phyloP scores from a whole-genome alignment of 2,888 invertebrate genomes.

The Neoascia interrupta region DNA sequence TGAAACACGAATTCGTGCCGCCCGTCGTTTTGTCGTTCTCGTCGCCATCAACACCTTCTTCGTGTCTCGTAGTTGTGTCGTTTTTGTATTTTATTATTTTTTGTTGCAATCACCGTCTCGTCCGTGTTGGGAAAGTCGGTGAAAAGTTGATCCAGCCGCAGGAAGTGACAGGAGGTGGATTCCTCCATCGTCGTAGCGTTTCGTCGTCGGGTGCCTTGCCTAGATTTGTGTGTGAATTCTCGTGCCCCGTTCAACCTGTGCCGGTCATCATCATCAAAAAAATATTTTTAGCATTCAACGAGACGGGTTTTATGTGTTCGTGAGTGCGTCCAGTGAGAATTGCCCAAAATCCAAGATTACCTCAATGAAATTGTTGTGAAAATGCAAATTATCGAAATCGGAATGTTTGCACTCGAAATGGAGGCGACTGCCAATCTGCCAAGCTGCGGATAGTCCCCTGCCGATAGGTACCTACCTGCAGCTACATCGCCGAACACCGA shows the following conservation, averaged over 20 bases:
- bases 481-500: neutral
- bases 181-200: constrained; percentile 7
- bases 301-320: too few species aligned
- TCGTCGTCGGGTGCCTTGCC: neutral
- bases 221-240: neutral
- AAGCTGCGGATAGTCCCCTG: constrained; percentile 47
- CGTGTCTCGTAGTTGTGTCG: neutral
- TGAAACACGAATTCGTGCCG: constrained; percentile 28
- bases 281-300: too few species aligned
- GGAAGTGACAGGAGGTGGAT: constrained; percentile 31
- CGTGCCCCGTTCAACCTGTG: neutral
- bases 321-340: neutral
- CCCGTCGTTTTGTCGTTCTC: constrained; percentile 8
- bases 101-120: neutral
- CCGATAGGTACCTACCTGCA: neutral
- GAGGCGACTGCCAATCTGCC: constrained; percentile 35
- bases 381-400: constrained; percentile 30
- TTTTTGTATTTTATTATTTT: neutral
- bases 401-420: constrained; percentile 36
- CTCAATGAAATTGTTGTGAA: constrained; percentile 34
- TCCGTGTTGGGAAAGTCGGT: neutral
- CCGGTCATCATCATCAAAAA: neutral
- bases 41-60: constrained; percentile 1
- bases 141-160: constrained; percentile 1
- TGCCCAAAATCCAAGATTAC: neutral